Percentiles rank a stretch among this genome's conserved stretches.
Conservation (phyloP, 2,113 vertebrate genomes). For the Cisticola juncidis region DNA sequence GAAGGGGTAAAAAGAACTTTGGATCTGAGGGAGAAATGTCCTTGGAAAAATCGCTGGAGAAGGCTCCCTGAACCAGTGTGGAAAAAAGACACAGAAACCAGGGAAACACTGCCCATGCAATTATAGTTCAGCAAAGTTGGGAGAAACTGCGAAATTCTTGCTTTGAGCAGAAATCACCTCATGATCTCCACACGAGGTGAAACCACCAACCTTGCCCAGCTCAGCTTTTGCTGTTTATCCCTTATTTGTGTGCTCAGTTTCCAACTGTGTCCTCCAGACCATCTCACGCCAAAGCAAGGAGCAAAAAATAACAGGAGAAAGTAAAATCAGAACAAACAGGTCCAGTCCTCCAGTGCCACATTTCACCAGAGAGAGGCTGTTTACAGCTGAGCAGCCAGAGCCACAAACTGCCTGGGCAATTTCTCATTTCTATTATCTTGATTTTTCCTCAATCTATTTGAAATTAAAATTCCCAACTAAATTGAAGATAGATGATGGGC, state of each 20-base stretch:
- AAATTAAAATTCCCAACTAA: conserved; percentile 46
- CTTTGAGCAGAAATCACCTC: background rate
- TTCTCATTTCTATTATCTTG: conserved; percentile 24
- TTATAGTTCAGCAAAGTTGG: background rate
- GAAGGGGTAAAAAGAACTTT: background rate
- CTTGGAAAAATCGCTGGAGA: background rate
- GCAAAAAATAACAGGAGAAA: background rate
- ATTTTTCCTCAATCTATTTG: conserved; percentile 10
- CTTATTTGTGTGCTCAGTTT: background rate
- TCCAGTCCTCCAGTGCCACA: background rate
- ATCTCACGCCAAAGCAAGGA: background rate
- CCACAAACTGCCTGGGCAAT: background rate
- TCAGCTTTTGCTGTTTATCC: background rate
- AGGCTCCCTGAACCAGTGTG: background rate
- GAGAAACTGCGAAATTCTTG: background rate
- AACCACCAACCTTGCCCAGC: background rate
- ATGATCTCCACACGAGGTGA: background rate
- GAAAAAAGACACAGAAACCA: background rate
- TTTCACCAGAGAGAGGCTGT: background rate
- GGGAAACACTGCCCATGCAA: background rate
- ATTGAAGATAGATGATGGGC: conserved; percentile 7
- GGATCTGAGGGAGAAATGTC: background rate
- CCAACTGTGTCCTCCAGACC: background rate
- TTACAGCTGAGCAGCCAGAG: background rate
- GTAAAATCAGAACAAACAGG: background rate